Conservation (phyloP, 2,113 vertebrate genomes). For the Myocastor coypus region DNA sequence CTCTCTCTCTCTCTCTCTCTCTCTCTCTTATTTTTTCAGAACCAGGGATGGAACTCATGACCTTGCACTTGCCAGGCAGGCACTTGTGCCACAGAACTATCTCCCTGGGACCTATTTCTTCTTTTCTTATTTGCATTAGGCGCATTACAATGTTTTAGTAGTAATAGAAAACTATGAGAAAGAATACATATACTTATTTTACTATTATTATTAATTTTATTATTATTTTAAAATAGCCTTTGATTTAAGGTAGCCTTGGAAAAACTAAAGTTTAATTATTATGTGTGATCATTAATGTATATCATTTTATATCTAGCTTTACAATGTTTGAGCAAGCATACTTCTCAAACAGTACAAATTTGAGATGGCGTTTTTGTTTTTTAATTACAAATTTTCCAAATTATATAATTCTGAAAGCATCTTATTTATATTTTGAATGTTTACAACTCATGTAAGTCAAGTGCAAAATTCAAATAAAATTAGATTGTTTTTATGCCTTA, state of each 20-base stretch:
- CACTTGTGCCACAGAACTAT: too few relatives aligned
- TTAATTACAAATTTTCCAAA: not conserved
- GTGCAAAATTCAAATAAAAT: slow-evolving; percentile 21
- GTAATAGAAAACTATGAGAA: not conserved
- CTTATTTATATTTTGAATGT: not conserved
- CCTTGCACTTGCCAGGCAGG: too few relatives aligned
- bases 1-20: too few relatives aligned
- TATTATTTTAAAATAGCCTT: not conserved
- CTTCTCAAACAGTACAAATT: not conserved
- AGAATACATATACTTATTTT: not conserved
- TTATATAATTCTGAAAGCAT: not conserved
- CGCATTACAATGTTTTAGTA: not conserved
- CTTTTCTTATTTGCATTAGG: not conserved
- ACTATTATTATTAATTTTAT: too few relatives aligned
- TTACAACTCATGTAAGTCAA: not conserved
- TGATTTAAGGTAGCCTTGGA: not conserved
- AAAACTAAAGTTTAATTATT: not conserved
- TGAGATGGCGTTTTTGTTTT: not conserved
- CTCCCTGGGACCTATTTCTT: too few relatives aligned
- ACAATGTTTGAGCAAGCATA: not conserved
- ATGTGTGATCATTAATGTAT: not conserved
- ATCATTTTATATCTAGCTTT: not conserved
- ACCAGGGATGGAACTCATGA: too few relatives aligned
- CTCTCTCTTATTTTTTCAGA: too few relatives aligned
- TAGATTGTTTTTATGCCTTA: not conserved